A percentile compares a stretch with the other conserved stretches of the same genome.
Evolutionary conservation across 1,140 invertebrate genomes (phyloP).

Genomic region (Pseudomyrmex sp.): DNA sequence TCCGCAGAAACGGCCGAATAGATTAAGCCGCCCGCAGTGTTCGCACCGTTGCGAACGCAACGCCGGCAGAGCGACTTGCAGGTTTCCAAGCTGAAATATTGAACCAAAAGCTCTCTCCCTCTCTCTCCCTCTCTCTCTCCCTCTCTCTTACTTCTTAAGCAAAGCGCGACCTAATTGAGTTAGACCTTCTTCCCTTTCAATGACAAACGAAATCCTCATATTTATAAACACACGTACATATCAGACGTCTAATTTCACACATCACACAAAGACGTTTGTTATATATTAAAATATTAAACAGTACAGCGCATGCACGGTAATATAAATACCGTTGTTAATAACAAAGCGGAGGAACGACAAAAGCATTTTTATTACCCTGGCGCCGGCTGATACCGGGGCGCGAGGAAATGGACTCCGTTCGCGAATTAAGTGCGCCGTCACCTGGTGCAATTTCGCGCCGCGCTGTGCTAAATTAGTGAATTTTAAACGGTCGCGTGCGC

Average conservation of each 20-base stretch:
- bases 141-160: background rate
- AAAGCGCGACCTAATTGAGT: background rate
- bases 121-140: too few relatives aligned
- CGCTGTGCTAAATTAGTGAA: conserved; percentile 6
- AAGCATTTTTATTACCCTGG: conserved; percentile 42
- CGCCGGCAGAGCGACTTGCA: background rate
- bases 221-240: too few relatives aligned
- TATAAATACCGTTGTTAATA: conserved; percentile 28
- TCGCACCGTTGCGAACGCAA: conserved; percentile 22
- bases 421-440: conserved; percentile 29
- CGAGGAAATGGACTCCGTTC: conserved; percentile 13
- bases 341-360: conserved; percentile 11
- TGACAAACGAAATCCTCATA: too few relatives aligned
- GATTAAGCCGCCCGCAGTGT: conserved; percentile 28
- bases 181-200: too few relatives aligned
- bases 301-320: background rate
- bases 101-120: background rate
- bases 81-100: conserved; percentile 11
- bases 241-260: background rate
- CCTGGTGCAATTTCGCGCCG: conserved; percentile 11
- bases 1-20: conserved; percentile 47
- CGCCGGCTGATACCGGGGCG: background rate
- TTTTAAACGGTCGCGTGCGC: background rate
- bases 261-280: too few relatives aligned
- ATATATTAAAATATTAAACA: background rate